Conservation (phyloP, 2,888 invertebrate genomes). For the Neuroscelio doddi region DNA sequence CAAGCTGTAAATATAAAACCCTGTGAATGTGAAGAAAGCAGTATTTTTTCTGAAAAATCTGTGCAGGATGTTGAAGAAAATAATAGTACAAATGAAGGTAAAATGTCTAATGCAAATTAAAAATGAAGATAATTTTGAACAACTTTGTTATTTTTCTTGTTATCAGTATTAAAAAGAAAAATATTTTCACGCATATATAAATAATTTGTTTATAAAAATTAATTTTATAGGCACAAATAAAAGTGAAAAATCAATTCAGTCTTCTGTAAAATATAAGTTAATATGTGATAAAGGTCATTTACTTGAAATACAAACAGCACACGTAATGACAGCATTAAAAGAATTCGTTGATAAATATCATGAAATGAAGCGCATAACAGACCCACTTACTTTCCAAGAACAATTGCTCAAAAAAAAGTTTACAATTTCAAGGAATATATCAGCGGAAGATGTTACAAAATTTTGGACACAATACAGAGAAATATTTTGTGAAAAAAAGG, state of each 20-base stretch:
- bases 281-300: slow-evolving; percentile 74
- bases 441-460: slow-evolving; percentile 75
- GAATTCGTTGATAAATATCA: slow-evolving; percentile 75
- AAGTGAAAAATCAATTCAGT: too few species aligned
- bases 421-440: slow-evolving; percentile 75
- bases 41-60: background rate
- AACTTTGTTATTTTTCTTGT: too few species aligned
- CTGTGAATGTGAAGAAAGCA: background rate
- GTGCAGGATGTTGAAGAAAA: slow-evolving; percentile 3
- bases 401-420: slow-evolving; percentile 62
- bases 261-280: slow-evolving; percentile 33
- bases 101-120: background rate
- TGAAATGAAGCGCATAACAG: slow-evolving; percentile 59
- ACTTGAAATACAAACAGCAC: slow-evolving; percentile 79
- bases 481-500: slow-evolving; percentile 77
- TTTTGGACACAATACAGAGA: slow-evolving; percentile 81
- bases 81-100: slow-evolving; percentile 5
- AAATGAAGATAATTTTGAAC: too few species aligned
- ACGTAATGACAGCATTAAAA: slow-evolving; percentile 78
- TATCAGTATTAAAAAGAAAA: too few species aligned
- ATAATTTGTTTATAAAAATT: background rate
- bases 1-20: slow-evolving; percentile 4
- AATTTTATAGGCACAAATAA: background rate
- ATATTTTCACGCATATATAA: background rate
- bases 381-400: slow-evolving; percentile 63